Percentiles rank a stretch among this genome's conserved stretches.
Evolutionary conservation across 2,888 invertebrate species (phyloP).

Genomic region (Myopa tessellatipennis): DNA sequence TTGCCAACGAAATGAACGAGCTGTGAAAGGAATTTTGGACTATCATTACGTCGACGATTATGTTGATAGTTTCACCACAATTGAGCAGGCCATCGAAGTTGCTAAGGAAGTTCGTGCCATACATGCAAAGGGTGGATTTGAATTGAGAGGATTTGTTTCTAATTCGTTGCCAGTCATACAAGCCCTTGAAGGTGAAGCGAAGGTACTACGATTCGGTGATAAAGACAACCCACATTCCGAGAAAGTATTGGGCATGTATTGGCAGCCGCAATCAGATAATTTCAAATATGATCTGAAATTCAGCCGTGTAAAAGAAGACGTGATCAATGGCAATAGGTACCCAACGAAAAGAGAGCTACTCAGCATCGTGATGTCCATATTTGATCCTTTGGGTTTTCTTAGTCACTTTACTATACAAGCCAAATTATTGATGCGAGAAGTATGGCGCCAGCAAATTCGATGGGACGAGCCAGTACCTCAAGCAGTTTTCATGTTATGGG

Average conservation of each 20-base stretch:
- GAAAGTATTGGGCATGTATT: slow-evolving; percentile 20
- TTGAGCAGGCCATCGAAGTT: slow-evolving; percentile 10
- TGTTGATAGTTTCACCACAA: slow-evolving; percentile 22
- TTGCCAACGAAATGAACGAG: neutral
- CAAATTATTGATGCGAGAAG: neutral
- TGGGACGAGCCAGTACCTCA: slow-evolving; percentile 31
- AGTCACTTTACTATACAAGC: neutral
- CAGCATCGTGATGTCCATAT: slow-evolving; percentile 36
- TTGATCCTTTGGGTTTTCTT: slow-evolving; percentile 27
- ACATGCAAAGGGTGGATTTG: slow-evolving; percentile 35
- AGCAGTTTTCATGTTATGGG: neutral
- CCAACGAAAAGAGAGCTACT: slow-evolving; percentile 17
- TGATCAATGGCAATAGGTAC: too few relatives aligned
- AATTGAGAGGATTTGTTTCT: slow-evolving; percentile 38
- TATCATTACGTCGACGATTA: slow-evolving; percentile 42
- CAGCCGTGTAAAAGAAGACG: too few relatives aligned
- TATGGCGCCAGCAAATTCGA: slow-evolving; percentile 7
- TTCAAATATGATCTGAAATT: neutral
- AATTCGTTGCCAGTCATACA: slow-evolving; percentile 29
- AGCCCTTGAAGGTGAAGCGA: neutral
- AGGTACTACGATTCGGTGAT: neutral
- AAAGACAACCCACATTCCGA: neutral
- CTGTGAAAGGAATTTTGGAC: slow-evolving; percentile 17
- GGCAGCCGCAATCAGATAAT: slow-evolving; percentile 21
- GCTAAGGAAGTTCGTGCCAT: slow-evolving; percentile 36